Conservation (phyloP, 2,113 vertebrate genomes). For the Felis chaus region DNA sequence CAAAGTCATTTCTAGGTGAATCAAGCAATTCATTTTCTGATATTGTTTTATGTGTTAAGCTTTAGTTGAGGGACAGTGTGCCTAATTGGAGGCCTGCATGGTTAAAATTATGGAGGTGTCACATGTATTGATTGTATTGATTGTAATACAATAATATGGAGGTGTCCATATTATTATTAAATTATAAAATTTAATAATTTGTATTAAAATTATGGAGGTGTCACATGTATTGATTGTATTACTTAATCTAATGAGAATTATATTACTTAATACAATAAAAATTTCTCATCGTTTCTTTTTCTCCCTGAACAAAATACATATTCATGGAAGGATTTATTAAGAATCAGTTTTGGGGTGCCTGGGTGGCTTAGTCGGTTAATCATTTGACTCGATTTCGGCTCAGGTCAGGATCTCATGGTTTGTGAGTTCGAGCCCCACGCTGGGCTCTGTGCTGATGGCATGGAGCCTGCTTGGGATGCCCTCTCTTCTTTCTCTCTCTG, state of each 20-base stretch:
- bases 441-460: too few species aligned
- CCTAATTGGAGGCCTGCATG: neutral
- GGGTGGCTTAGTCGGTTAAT: too few species aligned
- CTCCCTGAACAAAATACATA: neutral
- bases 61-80: neutral
- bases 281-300: neutral
- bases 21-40: neutral
- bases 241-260: neutral
- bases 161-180: too few species aligned
- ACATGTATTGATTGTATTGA: neutral
- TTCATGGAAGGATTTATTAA: neutral
- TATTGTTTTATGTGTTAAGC: neutral
- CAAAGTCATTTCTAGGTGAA: neutral
- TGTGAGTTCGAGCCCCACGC: too few species aligned
- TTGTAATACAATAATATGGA: too few species aligned
- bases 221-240: neutral
- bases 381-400: too few species aligned
- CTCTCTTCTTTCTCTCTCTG: too few species aligned
- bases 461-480: too few species aligned
- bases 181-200: too few species aligned
- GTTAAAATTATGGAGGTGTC: neutral
- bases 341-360: too few species aligned
- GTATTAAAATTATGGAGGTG: neutral
- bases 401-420: too few species aligned
- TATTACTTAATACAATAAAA: neutral